Evolutionary conservation across 2,888 invertebrate genomes (phyloP).

Genomic region (Nomada goodeniana): DNA sequence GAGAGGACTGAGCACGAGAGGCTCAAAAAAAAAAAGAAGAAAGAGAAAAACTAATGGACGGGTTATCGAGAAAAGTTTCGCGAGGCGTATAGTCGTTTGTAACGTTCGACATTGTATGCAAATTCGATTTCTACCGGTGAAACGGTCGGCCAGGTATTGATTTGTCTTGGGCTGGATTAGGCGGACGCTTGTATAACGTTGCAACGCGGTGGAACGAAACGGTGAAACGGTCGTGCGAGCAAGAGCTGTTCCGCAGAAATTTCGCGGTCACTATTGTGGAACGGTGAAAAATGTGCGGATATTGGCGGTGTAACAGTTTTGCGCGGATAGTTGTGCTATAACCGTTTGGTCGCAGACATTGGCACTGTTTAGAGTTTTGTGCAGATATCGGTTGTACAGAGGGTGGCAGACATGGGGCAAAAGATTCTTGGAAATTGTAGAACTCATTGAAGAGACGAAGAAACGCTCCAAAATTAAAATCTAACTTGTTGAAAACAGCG

Average conservation of each 20-base stretch:
- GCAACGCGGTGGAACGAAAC: background rate
- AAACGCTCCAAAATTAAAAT: no score
- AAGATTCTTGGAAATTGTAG: background rate
- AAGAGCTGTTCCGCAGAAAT: background rate
- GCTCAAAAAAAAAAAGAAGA: background rate
- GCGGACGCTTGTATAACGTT: constrained; percentile 1
- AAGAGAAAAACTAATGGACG: background rate
- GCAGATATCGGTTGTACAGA: background rate
- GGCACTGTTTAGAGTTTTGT: background rate
- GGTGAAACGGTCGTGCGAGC: background rate
- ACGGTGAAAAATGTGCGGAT: background rate
- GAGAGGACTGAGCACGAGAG: background rate
- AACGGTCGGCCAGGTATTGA: constrained; percentile 17
- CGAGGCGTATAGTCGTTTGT: constrained; percentile 20
- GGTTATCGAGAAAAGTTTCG: constrained; percentile 20
- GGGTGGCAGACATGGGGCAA: background rate
- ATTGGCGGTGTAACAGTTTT: background rate
- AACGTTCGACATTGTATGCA: constrained; percentile 37
- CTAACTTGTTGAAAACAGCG: no score
- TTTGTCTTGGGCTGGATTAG: constrained; percentile 34
- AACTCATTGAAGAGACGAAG: no score
- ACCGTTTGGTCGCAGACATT: background rate
- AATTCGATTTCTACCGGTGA: constrained; percentile 26
- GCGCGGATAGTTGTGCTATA: background rate
- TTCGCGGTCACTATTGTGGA: background rate